phyloP scores from a whole-genome alignment of 2,113 vertebrate species.

The Bombycilla garrulus region DNA sequence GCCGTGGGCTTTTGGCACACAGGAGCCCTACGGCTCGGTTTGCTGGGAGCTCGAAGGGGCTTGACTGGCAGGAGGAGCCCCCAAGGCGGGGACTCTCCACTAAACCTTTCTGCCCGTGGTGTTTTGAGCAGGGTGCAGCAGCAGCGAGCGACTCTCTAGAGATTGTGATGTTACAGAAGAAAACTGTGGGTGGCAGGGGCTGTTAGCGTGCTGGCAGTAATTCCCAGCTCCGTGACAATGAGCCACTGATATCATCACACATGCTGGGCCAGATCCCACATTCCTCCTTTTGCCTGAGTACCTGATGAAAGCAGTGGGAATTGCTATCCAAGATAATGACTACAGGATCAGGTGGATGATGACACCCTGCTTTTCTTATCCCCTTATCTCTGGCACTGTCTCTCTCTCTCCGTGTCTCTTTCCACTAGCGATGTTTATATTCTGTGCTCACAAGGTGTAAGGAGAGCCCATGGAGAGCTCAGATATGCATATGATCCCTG shows the following conservation, averaged over 20 bases:
- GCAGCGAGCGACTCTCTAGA: neutral
- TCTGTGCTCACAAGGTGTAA: neutral
- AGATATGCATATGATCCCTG: neutral
- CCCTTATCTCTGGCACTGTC: neutral
- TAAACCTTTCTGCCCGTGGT: neutral
- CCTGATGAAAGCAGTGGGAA: conserved; percentile 47
- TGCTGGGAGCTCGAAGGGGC: neutral
- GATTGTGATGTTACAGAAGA: neutral
- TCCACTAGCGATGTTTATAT: neutral
- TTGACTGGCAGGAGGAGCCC: neutral
- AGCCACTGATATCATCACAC: conserved; percentile 26
- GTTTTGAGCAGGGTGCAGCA: neutral
- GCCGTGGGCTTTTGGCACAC: neutral
- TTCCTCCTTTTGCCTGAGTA: conserved; percentile 14
- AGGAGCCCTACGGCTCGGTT: neutral
- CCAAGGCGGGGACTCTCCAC: neutral
- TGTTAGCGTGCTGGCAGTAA: neutral
- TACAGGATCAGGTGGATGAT: neutral
- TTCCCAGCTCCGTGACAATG: conserved; percentile 46
- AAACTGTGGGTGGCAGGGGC: neutral
- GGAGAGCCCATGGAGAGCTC: neutral
- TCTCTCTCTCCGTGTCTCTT: neutral
- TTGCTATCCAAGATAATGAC: neutral
- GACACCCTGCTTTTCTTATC: conserved; percentile 16
- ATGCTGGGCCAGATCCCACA: neutral